Conservation (phyloP, 2,888 invertebrate genomes). For the Itoplectis maculator region DNA sequence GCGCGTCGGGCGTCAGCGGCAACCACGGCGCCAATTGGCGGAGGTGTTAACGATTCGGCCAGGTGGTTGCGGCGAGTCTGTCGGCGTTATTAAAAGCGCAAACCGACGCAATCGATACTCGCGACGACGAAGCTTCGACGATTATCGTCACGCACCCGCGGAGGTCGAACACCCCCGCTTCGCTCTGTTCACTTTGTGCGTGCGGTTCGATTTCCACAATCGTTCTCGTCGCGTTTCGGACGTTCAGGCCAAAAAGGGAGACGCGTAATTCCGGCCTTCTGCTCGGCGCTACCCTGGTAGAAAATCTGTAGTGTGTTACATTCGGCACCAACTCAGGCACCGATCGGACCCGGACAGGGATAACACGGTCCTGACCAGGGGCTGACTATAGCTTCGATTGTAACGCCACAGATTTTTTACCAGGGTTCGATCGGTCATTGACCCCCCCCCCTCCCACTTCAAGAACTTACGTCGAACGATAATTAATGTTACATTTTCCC, state of each 20-base stretch:
- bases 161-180: constrained; percentile 21
- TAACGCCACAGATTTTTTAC: not conserved
- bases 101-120: constrained; percentile 43
- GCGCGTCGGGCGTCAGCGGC: constrained; percentile 3
- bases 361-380: no score
- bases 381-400: no score
- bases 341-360: no score
- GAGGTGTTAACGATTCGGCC: constrained; percentile 29
- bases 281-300: no score
- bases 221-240: not conserved
- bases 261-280: no score
- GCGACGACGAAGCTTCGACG: constrained; percentile 3
- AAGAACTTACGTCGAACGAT: not conserved
- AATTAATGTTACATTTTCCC: constrained; percentile 41
- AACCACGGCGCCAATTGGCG: not conserved
- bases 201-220: constrained; percentile 19
- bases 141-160: constrained; percentile 51
- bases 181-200: constrained; percentile 7
- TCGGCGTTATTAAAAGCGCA: constrained; percentile 53
- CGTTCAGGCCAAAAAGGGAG: no score
- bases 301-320: no score
- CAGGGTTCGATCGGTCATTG: no score
- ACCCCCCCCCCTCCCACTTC: no score
- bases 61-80: constrained; percentile 19
- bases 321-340: no score